Conservation (phyloP, 2,113 vertebrate species). For the Festucalex cinctus region DNA sequence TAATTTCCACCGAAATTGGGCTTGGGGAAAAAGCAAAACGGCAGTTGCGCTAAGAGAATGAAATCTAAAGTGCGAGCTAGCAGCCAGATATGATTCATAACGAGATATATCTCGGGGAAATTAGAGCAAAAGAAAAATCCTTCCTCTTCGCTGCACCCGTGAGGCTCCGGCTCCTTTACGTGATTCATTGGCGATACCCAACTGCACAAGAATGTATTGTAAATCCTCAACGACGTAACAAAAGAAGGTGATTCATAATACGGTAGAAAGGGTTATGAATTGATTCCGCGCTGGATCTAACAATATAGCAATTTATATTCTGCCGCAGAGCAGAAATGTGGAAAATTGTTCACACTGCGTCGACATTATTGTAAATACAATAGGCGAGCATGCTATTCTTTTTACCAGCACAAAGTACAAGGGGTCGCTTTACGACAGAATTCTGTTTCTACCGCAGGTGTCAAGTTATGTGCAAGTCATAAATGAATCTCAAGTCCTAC, state of each 20-base stretch:
- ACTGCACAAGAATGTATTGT: conserved; percentile 36
- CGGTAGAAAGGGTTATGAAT: conserved; percentile 42
- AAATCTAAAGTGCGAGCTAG: conserved; percentile 21
- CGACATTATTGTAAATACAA: conserved; percentile 18
- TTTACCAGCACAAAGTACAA: neutral
- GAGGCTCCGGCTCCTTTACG: conserved; percentile 16
- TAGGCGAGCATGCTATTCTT: neutral
- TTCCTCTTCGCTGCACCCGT: conserved; percentile 11
- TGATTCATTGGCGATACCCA: conserved; percentile 50
- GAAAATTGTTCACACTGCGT: conserved; percentile 12
- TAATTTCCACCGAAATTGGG: conserved; percentile 29
- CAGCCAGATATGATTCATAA: conserved; percentile 48
- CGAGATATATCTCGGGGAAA: conserved; percentile 32
- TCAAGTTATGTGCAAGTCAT: neutral
- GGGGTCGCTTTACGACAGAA: neutral
- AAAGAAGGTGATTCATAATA: conserved; percentile 43
- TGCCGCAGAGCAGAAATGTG: conserved; percentile 16
- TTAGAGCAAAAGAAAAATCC: conserved; percentile 46
- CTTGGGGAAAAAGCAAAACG: conserved; percentile 11
- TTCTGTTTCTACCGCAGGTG: neutral
- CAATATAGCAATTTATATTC: conserved; percentile 47
- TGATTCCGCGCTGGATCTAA: conserved; percentile 27
- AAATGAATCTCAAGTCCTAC: too few species aligned
- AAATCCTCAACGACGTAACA: conserved; percentile 39
- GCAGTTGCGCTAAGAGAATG: conserved; percentile 23